A percentile compares a stretch with the other conserved stretches of the same genome.
Evolutionary conservation across 2,113 vertebrate genomes (phyloP).

Genomic region (Etheostoma spectabile): DNA sequence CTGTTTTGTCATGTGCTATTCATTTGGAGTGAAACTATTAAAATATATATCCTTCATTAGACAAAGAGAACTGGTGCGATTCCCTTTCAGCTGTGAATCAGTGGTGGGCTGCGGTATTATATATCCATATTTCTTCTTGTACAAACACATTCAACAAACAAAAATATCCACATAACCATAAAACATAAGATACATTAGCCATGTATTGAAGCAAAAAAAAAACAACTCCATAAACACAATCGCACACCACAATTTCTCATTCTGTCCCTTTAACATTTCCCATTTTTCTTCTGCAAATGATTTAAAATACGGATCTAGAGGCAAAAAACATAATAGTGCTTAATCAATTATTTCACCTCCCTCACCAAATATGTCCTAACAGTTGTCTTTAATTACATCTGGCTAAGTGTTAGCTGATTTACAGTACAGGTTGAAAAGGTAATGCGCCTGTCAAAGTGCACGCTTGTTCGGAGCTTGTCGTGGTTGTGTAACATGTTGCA

Average conservation of each 20-base stretch:
- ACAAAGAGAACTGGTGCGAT: constrained; percentile 17
- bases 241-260: constrained; percentile 24
- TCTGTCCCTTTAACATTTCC: constrained; percentile 30
- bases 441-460: constrained; percentile 46
- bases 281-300: constrained; percentile 12
- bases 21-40: not conserved
- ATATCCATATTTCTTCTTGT: constrained; percentile 14
- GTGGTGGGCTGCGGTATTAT: constrained; percentile 14
- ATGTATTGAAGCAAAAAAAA: constrained; percentile 49
- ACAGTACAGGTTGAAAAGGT: constrained; percentile 45
- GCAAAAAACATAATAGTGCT: constrained; percentile 30
- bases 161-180: constrained; percentile 28
- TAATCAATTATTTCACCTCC: constrained; percentile 68
- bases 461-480: constrained; percentile 53
- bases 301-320: constrained; percentile 67
- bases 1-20: not conserved
- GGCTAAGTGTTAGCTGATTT: constrained; percentile 48
- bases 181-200: constrained; percentile 49
- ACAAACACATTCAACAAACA: constrained; percentile 22
- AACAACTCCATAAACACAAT: constrained; percentile 48
- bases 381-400: constrained; percentile 46
- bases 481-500: constrained; percentile 48
- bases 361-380: constrained; percentile 26
- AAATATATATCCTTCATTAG: constrained; percentile 49
- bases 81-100: constrained; percentile 13